A percentile compares a stretch with the other conserved stretches of the same genome.
Conservation (phyloP, 2,113 vertebrate species). For the Strix uralensis region DNA sequence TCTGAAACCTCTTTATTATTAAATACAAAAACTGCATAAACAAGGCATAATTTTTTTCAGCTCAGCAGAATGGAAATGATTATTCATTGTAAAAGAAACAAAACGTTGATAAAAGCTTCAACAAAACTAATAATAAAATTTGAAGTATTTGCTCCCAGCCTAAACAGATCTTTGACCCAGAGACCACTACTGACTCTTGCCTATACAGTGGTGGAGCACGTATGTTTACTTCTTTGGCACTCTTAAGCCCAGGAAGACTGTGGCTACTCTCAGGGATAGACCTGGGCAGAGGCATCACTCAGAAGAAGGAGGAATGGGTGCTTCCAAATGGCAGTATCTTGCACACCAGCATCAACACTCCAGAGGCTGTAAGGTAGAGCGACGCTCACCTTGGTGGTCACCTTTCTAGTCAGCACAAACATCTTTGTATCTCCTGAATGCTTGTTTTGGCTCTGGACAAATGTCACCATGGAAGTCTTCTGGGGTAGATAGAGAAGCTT, state of each 20-base stretch:
- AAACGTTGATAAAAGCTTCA: background rate
- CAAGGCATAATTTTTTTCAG: background rate
- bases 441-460: background rate
- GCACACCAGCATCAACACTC: background rate
- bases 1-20: background rate
- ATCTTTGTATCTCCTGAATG: background rate
- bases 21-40: background rate
- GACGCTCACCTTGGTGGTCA: accelerated
- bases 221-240: background rate
- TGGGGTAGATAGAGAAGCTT: background rate
- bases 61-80: background rate
- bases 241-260: background rate
- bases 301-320: background rate
- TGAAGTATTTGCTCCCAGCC: background rate
- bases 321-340: background rate
- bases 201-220: accelerated
- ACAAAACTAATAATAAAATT: background rate
- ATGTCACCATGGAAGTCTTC: background rate
- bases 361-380: accelerated
- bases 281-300: background rate
- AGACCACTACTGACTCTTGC: too few relatives aligned
- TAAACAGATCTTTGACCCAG: background rate
- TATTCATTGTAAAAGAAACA: background rate
- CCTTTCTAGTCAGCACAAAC: background rate
- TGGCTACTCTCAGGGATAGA: background rate